Percentiles rank a stretch among this genome's conserved stretches.
Conservation (phyloP, 2,888 invertebrate genomes). For the Tipula vernalis region DNA sequence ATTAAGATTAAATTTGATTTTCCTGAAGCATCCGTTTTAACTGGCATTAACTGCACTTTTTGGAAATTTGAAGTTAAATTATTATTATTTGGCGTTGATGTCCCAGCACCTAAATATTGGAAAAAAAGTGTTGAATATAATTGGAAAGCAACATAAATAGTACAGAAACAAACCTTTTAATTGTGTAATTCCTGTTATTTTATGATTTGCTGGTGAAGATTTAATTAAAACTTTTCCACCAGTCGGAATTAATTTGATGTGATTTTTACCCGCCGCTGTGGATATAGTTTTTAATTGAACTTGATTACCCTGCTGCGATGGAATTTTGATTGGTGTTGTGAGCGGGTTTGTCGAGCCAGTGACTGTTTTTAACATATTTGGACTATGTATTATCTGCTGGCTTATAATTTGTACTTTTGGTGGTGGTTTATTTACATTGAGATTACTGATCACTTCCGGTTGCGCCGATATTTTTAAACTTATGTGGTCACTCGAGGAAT, state of each 20-base stretch:
- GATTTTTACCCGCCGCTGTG: not conserved
- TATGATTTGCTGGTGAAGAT: constrained; percentile 5
- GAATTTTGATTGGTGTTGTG: not conserved
- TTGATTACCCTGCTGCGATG: not conserved
- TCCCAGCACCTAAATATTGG: not conserved
- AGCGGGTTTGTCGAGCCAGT: not conserved
- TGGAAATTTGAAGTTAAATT: constrained; percentile 21
- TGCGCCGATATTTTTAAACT: not conserved
- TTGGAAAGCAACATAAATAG: not conserved
- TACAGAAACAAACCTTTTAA: not conserved
- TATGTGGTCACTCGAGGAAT: not conserved
- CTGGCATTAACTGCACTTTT: constrained; percentile 30
- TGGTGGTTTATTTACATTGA: not conserved
- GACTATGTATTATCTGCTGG: not conserved
- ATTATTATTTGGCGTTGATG: not conserved
- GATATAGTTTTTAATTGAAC: not conserved
- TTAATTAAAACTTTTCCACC: not conserved
- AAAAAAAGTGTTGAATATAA: not conserved
- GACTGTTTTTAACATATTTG: not conserved
- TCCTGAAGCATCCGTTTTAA: not conserved
- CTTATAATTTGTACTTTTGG: constrained; percentile 10
- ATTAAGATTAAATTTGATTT: constrained; percentile 28
- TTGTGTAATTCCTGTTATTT: not conserved
- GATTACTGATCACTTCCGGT: not conserved
- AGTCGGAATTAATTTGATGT: not conserved